Percentiles rank a stretch among this genome's conserved stretches.
phyloP scores from a whole-genome alignment of 2,797 vertebrate genomes.

The Sebastes steindachneri region DNA sequence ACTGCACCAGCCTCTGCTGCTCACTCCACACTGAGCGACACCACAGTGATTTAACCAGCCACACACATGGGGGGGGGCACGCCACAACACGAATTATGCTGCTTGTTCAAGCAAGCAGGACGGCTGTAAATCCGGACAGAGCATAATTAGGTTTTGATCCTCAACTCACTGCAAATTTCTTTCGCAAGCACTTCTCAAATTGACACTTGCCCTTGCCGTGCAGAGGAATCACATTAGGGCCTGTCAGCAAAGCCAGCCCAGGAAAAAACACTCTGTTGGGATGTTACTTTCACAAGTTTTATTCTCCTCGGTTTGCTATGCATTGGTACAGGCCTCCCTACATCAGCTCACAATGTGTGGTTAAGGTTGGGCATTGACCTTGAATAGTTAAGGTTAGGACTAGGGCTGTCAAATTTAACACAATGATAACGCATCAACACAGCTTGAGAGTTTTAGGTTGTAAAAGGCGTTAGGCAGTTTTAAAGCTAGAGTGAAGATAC shows the following conservation, averaged over 20 bases:
- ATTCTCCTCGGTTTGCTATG: not conserved
- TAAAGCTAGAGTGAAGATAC: too few relatives aligned
- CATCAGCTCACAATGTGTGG: not conserved
- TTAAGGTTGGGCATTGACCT: not conserved
- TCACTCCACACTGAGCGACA: not conserved
- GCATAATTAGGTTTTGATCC: slow-evolving; percentile 51
- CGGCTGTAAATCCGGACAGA: slow-evolving; percentile 38
- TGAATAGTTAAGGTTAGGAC: too few relatives aligned
- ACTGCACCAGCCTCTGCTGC: not conserved
- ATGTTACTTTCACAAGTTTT: not conserved
- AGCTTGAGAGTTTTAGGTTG: too few relatives aligned
- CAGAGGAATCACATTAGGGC: slow-evolving; percentile 19
- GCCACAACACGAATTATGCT: slow-evolving; percentile 22
- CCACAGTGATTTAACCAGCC: slow-evolving; percentile 12
- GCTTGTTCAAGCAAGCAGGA: slow-evolving; percentile 40
- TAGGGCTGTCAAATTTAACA: too few relatives aligned
- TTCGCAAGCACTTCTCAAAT: slow-evolving; percentile 26
- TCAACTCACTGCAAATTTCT: slow-evolving; percentile 37
- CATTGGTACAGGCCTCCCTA: not conserved
- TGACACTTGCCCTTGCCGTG: slow-evolving; percentile 19
- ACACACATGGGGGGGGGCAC: not conserved
- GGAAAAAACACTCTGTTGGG: not conserved
- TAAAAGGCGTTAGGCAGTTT: too few relatives aligned
- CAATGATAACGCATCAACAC: too few relatives aligned
- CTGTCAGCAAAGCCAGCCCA: not conserved